A percentile compares a stretch with the other conserved stretches of the same genome.
phyloP scores from a whole-genome alignment of 2,888 invertebrate species.

The Atethmia centrago region DNA sequence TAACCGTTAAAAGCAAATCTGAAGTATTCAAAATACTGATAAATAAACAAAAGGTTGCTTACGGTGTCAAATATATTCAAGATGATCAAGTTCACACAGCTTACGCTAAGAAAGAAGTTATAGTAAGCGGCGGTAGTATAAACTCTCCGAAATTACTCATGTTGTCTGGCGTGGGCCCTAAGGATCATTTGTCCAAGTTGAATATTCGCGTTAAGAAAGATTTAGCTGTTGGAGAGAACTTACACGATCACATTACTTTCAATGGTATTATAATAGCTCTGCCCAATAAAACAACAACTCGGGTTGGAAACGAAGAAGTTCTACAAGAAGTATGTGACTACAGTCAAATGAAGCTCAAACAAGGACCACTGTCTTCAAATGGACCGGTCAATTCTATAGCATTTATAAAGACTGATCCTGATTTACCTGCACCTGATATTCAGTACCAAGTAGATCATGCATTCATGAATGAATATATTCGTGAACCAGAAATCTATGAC shows the following conservation, averaged over 20 bases:
- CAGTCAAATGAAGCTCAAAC: conserved; percentile 74
- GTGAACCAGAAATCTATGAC: conserved; percentile 81
- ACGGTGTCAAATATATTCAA: conserved; percentile 75
- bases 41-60: conserved; percentile 81
- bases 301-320: conserved; percentile 78
- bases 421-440: conserved; percentile 90
- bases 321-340: conserved; percentile 82
- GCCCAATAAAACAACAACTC: conserved; percentile 86
- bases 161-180: conserved; percentile 83
- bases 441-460: conserved; percentile 89
- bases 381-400: conserved; percentile 90
- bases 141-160: conserved; percentile 81
- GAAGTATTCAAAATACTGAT: conserved; percentile 90
- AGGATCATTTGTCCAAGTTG: conserved; percentile 37
- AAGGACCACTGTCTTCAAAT: conserved; percentile 88
- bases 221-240: conserved; percentile 81
- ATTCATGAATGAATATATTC: conserved; percentile 87
- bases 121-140: conserved; percentile 78
- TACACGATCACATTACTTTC: conserved; percentile 85
- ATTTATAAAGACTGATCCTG: conserved; percentile 89
- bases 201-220: conserved; percentile 71
- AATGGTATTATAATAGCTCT: conserved; percentile 88
- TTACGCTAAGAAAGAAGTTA: conserved; percentile 80
- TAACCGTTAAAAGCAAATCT: conserved; percentile 87
- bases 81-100: conserved; percentile 70